These are phyloP conservation scores for Tragelaphus buxtoni DNA, from an alignment of 2,113 vertebrate genomes.

Conservation along the genomic window DNA sequence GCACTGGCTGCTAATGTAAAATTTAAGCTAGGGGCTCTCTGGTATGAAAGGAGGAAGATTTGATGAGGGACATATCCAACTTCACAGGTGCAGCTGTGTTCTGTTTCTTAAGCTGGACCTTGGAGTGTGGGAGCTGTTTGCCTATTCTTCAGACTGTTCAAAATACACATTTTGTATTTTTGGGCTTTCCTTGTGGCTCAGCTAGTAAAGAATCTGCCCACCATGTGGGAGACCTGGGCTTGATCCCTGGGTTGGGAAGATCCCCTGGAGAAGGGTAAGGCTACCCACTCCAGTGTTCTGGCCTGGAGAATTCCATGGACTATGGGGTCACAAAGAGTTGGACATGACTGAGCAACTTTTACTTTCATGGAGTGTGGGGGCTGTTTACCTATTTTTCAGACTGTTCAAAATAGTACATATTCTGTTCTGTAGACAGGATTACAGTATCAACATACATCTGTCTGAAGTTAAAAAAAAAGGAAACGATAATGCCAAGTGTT, in stretches of 20 bases:
- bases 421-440: not conserved
- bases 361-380: not conserved
- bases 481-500: not conserved
- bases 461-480: not conserved
- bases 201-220: not conserved
- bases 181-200: not conserved
- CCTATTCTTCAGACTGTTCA: not conserved
- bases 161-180: not conserved
- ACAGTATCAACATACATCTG: not conserved
- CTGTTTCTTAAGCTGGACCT: not conserved
- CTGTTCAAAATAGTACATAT: not conserved
- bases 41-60: not conserved
- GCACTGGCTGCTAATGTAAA: not conserved
- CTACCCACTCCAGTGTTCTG: not conserved
- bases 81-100: not conserved
- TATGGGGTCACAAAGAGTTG: not conserved
- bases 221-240: not conserved
- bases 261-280: not conserved
- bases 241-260: not conserved
- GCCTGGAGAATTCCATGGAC: not conserved
- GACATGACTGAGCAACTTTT: not conserved
- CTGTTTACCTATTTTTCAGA: not conserved
- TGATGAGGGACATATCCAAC: fast-evolving
- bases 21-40: not conserved
- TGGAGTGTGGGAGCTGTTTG: fast-evolving